Evolutionary conservation across 2,888 invertebrate genomes (phyloP), one percentile per base, ranked within the genome.

Genomic region (Dysmachus trigonus): DNA sequence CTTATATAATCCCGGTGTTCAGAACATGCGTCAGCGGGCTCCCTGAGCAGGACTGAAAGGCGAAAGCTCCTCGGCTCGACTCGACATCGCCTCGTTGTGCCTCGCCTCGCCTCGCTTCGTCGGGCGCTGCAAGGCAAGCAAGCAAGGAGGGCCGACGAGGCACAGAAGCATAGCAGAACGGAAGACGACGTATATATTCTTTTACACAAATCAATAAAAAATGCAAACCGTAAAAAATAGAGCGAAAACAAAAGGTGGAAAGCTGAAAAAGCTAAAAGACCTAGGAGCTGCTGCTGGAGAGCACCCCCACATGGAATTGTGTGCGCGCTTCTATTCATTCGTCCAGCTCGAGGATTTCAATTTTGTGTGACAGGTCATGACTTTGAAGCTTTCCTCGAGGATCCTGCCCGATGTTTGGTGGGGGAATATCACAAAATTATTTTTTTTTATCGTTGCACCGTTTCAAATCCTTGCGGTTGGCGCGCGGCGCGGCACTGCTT

Each of bases 171-270:
- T 18, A 33, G 41, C 53, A 62, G 10, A 33, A 31, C 53, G 62
- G 71, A 8, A 27, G 22, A 82, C 62, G 62, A 79, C 30, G 51
- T n/a, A n/a, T 10, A 22, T 71, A 82, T 82, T 62, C 82, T 82
- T 41, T 82, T 82, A 71, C 82, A 82, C 35, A 82, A 82, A 82
- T 82, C 82, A 82, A 82, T 82, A 82, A 82, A 82, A 82, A 82
- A 82, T 82, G 53, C 82, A 82, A 81, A 62, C 53, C 31, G 15
- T 62, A 82, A 62, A 82, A 82, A 82, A 82, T 82, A 82, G 82
- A 82, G 82, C 82, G 35, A 82, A 82, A 82, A 35, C 22, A 62
- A 62, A 82, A 27, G 47, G n/a, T 62, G 33, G 51, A 81, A 30
- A 51, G 35, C 31, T 62, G 35, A n/a, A 38, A 62, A 81, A 18